Evolutionary conservation across 2,888 invertebrate genomes (phyloP).

Genomic region (Dicyrtoma fusca): DNA sequence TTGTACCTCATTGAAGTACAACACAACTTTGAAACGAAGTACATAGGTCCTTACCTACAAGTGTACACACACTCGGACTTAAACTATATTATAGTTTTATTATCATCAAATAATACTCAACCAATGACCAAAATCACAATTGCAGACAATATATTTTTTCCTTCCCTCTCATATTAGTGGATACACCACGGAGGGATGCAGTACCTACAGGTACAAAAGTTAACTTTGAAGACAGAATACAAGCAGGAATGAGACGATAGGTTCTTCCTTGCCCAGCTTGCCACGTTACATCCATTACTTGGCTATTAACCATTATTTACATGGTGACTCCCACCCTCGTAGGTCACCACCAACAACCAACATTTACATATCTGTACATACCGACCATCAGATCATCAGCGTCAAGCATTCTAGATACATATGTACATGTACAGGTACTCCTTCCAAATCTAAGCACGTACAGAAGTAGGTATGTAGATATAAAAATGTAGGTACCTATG

Average conservation of each 20-base stretch:
- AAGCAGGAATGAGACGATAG: conserved; percentile 14
- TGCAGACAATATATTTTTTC: conserved; percentile 17
- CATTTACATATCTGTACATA: neutral
- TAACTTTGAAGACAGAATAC: conserved; percentile 15
- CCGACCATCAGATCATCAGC: neutral
- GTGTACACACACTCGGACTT: conserved; percentile 11
- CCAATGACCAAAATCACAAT: conserved; percentile 28
- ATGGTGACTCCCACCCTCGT: conserved; percentile 25
- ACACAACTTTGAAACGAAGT: neutral
- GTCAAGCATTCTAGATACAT: no score
- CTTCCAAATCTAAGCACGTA: neutral
- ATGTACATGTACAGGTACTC: no score
- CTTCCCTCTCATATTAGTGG: no score
- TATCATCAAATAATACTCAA: neutral
- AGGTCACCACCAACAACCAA: neutral
- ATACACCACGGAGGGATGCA: no score
- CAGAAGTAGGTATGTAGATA: no score
- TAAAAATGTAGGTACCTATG: no score
- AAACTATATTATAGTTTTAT: conserved; percentile 24
- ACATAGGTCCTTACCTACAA: neutral
- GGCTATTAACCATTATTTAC: conserved; percentile 34
- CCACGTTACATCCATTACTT: conserved; percentile 33
- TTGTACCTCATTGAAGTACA: neutral
- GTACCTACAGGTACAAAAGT: neutral
- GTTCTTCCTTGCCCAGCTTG: conserved; percentile 8